Base-by-base conservation (phyloP, 1,140 invertebrate species). In the Venustaconcha ellipsiformis region DNA sequence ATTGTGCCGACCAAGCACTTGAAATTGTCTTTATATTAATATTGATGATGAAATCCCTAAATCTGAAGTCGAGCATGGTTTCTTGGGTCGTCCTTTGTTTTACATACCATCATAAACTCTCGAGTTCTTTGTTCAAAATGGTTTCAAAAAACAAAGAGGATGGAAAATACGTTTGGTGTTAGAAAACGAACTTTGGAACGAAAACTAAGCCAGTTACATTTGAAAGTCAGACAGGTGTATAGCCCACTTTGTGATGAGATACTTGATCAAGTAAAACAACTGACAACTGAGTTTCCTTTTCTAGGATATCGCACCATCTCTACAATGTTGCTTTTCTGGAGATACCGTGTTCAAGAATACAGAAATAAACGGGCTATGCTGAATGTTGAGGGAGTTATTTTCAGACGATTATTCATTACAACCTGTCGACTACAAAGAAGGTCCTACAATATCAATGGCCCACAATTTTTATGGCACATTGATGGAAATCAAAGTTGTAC, bases 401-500 rank as follows among this genome's bases (percentile, higher is more conserved):
- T 74, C 26, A 11, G 72, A 23, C 60, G 30, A 55, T 23, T 74
- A 58, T 74, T 74, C 55, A 14, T 68, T 20, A 59, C 72, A 20
- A 37, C 72, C 14, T 60, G n/a, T 48, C 67, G 72, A 67, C 55
- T 74, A 74, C 65, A 74, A 26, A 65, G 64, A 65, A 74, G 72
- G 63, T 60, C 72, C 0, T 74, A 74, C 65, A n/a, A 20, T 1
- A 58, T 74, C 37, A 60, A 30, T 67, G 72, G 56, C 37, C 65
- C 72, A 30, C 69, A 71, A 58, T 67, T 67, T 8, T 18, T 70
- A 14, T 70, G 67, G 74, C 67, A 79, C 62, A 80, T 72, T 71
- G 69, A 79, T 63, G 70, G 63, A 67, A 73, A 74, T 55, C 65
- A 70, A 80, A 63, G 26, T 58, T 56, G 65, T 75, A 20, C 73